Conservation (phyloP, 1,140 invertebrate genomes). For the Heliothis virescens region DNA sequence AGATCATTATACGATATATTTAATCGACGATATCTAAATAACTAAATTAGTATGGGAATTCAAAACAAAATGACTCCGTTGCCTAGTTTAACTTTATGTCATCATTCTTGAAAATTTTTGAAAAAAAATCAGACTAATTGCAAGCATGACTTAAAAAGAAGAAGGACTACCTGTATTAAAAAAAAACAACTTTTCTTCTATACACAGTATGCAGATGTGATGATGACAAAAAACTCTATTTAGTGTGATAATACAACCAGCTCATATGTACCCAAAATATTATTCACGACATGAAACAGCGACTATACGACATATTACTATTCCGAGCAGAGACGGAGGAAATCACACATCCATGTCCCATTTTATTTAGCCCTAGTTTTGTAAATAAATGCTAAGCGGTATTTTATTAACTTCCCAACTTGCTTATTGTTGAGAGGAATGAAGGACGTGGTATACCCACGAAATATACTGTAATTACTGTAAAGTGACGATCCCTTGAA, state of each 20-base stretch:
- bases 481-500: too few relatives aligned
- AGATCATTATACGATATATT: too few relatives aligned
- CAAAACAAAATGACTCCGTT: too few relatives aligned
- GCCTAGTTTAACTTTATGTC: too few relatives aligned
- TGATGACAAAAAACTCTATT: not conserved
- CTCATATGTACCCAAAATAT: constrained; percentile 23
- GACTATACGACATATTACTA: constrained; percentile 10
- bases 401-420: constrained; percentile 61
- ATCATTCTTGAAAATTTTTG: too few relatives aligned
- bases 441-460: constrained; percentile 56
- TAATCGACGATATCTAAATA: too few relatives aligned
- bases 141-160: too few relatives aligned
- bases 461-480: constrained; percentile 46
- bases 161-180: too few relatives aligned
- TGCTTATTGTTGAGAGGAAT: constrained; percentile 57
- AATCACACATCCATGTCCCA: constrained; percentile 48
- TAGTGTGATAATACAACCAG: constrained; percentile 52
- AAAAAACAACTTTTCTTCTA: too few relatives aligned
- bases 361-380: constrained; percentile 54
- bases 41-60: too few relatives aligned
- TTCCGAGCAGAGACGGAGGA: constrained; percentile 35
- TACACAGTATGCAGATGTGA: not conserved
- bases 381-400: constrained; percentile 57
- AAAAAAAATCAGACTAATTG: too few relatives aligned
- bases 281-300: constrained; percentile 27